A percentile compares a stretch with the other conserved stretches of the same genome.
Evolutionary conservation across 1,140 invertebrate species (phyloP).

Genomic region (Zaprionus ghesquierei): DNA sequence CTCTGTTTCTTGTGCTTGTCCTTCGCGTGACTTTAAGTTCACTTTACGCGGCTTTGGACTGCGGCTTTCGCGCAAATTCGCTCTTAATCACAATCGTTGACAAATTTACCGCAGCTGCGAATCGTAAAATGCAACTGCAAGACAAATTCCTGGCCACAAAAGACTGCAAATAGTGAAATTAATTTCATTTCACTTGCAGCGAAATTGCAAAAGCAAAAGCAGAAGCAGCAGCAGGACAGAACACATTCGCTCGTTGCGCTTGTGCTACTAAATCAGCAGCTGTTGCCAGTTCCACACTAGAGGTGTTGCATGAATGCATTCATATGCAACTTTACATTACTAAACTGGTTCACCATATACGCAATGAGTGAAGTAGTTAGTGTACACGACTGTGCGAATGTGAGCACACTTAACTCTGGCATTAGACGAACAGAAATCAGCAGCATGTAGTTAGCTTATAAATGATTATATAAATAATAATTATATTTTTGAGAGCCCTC

Average conservation of each 20-base stretch:
- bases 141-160: constrained; percentile 68
- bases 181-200: constrained; percentile 61
- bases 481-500: too few species aligned
- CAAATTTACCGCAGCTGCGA: constrained; percentile 60
- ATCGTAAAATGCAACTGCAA: constrained; percentile 60
- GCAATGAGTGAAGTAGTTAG: too few species aligned
- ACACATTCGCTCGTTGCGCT: constrained; percentile 5
- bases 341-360: too few species aligned
- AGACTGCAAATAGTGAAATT: constrained; percentile 65
- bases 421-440: too few species aligned
- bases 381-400: too few species aligned
- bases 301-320: too few species aligned
- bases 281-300: too few species aligned
- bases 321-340: too few species aligned
- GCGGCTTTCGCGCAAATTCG: constrained; percentile 36
- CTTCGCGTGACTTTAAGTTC: constrained; percentile 49
- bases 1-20: not conserved
- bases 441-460: too few species aligned
- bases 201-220: constrained; percentile 29
- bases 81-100: constrained; percentile 51
- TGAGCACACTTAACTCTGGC: too few species aligned
- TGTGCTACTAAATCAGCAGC: constrained; percentile 29
- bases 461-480: too few species aligned
- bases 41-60: constrained; percentile 45
- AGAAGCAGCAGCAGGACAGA: constrained; percentile 15